phyloP scores from a whole-genome alignment of 2,797 vertebrate genomes.

The Myoxocephalus aenaeus region DNA sequence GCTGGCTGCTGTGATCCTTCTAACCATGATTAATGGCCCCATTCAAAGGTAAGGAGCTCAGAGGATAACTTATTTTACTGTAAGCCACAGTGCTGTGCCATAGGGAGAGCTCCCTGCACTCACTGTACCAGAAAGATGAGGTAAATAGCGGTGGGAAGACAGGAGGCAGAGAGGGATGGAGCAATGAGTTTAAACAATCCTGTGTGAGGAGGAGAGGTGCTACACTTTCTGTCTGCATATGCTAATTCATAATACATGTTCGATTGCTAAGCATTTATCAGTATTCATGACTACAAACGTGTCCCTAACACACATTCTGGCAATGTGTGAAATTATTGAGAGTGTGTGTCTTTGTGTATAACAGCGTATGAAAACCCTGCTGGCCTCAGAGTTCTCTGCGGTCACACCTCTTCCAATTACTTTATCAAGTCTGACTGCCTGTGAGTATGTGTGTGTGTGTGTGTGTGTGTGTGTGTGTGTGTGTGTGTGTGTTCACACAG shows the following conservation, averaged over 20 bases:
- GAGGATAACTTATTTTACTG: conserved; percentile 83
- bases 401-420: conserved; percentile 84
- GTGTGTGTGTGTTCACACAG: conserved; percentile 68
- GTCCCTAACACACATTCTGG: conserved; percentile 11
- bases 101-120: conserved; percentile 63
- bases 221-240: not conserved
- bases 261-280: not conserved
- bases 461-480: conserved; percentile 59
- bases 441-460: conserved; percentile 36
- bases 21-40: conserved; percentile 83
- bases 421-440: conserved; percentile 78
- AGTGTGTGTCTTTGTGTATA: not conserved
- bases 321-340: conserved; percentile 17
- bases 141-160: conserved; percentile 67
- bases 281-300: conserved; percentile 16
- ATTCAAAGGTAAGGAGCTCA: conserved; percentile 82
- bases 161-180: conserved; percentile 37
- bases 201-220: conserved; percentile 1
- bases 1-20: conserved; percentile 72
- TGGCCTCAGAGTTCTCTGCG: conserved; percentile 51
- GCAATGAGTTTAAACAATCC: conserved; percentile 43
- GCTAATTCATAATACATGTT: not conserved
- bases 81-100: conserved; percentile 72
- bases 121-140: conserved; percentile 56
- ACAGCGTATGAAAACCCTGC: conserved; percentile 45